phyloP scores from a whole-genome alignment of 2,113 vertebrate genomes.

The Echinops telfairi region DNA sequence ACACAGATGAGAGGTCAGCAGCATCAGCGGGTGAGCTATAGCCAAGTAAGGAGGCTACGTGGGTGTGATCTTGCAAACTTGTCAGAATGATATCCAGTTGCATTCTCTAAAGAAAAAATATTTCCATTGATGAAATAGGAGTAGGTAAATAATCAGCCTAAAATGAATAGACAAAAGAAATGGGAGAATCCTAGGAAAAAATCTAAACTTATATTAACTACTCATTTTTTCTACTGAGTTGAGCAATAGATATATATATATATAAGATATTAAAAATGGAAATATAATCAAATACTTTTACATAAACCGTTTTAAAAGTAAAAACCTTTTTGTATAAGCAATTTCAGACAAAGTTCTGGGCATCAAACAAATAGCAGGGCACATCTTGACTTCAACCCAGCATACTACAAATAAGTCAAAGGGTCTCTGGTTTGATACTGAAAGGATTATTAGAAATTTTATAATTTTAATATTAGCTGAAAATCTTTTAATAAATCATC shows the following conservation, averaged over 20 bases:
- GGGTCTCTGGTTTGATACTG: neutral
- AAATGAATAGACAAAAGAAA: conserved; percentile 41
- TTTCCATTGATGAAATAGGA: conserved; percentile 64
- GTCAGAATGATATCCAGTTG: conserved; percentile 99
- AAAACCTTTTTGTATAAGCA: conserved; percentile 32
- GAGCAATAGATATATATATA: conserved; percentile 59
- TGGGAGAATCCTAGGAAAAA: neutral
- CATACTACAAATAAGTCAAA: conserved; percentile 40
- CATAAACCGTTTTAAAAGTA: neutral
- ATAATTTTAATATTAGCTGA: conserved; percentile 58
- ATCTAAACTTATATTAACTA: conserved; percentile 40
- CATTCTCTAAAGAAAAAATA: conserved; percentile 90
- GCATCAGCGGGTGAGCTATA: conserved; percentile 95
- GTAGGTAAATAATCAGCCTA: conserved; percentile 38
- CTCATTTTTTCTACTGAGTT: conserved; percentile 17
- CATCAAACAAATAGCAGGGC: neutral
- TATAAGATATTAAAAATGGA: conserved; percentile 59
- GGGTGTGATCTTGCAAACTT: conserved; percentile 98
- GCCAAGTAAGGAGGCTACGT: conserved; percentile 96
- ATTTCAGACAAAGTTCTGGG: conserved; percentile 37
- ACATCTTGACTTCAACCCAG: conserved; percentile 36
- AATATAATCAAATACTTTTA: conserved; percentile 40
- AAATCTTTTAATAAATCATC: conserved; percentile 50
- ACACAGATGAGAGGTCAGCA: conserved; percentile 89
- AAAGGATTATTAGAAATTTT: conserved; percentile 12